A percentile compares a stretch with the other conserved stretches of the same genome.
Conservation (phyloP, 2,113 vertebrate genomes). For the Xenopus borealis region DNA sequence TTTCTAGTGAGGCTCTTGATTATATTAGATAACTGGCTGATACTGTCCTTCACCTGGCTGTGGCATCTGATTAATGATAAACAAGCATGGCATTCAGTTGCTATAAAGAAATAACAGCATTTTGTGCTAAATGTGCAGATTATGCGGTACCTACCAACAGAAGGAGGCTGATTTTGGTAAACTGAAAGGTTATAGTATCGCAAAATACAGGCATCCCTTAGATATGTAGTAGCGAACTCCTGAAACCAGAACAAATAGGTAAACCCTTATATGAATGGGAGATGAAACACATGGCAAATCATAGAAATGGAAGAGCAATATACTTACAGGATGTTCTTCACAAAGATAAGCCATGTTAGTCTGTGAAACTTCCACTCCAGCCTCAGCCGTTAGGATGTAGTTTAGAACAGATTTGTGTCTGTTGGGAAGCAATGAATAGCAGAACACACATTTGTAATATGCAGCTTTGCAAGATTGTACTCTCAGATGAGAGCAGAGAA, state of each 20-base stretch:
- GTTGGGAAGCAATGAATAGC: constrained; percentile 37
- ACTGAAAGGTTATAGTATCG: constrained; percentile 87
- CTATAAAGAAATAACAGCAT: neutral
- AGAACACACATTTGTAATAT: neutral
- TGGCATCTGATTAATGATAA: too few relatives aligned
- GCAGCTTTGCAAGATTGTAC: neutral
- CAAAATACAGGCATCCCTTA: constrained; percentile 75
- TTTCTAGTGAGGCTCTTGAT: too few relatives aligned
- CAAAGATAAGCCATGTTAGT: constrained; percentile 87
- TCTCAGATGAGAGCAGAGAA: too few relatives aligned
- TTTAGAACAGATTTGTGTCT: constrained; percentile 84
- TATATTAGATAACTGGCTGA: too few relatives aligned
- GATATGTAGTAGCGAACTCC: constrained; percentile 69
- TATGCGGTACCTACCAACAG: constrained; percentile 71
- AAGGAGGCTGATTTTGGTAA: constrained; percentile 76
- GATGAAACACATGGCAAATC: constrained; percentile 24
- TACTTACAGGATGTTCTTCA: constrained; percentile 77
- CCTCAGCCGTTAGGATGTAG: constrained; percentile 84
- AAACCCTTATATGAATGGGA: constrained; percentile 23
- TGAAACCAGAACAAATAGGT: constrained; percentile 51
- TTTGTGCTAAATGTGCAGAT: too few relatives aligned
- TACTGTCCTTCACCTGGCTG: too few relatives aligned
- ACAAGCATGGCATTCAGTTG: too few relatives aligned
- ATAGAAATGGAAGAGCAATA: constrained; percentile 31
- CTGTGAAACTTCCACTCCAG: constrained; percentile 87